Base-by-base conservation (phyloP, 1,140 invertebrate genomes). In the Agrypnia vestita region DNA sequence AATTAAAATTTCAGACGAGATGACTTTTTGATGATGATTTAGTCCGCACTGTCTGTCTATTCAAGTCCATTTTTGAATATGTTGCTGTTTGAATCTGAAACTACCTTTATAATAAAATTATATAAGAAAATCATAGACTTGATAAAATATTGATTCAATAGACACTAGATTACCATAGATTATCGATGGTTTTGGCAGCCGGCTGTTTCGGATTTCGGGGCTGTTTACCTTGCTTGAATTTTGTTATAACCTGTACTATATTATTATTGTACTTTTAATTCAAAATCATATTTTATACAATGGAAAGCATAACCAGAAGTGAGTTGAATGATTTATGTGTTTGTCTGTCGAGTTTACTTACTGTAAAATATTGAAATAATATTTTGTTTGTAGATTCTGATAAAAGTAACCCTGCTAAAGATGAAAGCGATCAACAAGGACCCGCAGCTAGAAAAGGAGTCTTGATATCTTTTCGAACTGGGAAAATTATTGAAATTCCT, bases 401-500 rank as follows among this genome's bases (percentile, higher is more conserved):
- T 84, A 89, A 89, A 84, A 86, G 86, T n/a, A 61, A 84, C 53
- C 53, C 84, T 84, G 25, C 71, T 44, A 74, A 74, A 56, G 89
- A 91, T 84, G 92, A 91, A 17, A 88, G 91, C 3, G 95, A 96
- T 90, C 94, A 94, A 12, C 92, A 92, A 67, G 94, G 93, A 3
- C 94, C 95, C 0, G 91, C 95, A 43, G 93, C 92, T 0, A 91
- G 94, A 44, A 95, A 94, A 88, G 95, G 95, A 6, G 92, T 95
- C 44, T 89, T 97, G 3, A 94, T 94, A 82, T 97, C 95, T 0
- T 93, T 97, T 80, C 89, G 94, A 82, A 96, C 92, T 79, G 94
- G 94, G 15, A 94, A 95, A 86, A 91, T 93, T 4, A 95, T 96
- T 91, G 93, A 94, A 83, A 96, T 97, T 87, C 95, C 95, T 9